phyloP scores from a whole-genome alignment of 2,113 vertebrate species.

The Peromyscus polionotus region DNA sequence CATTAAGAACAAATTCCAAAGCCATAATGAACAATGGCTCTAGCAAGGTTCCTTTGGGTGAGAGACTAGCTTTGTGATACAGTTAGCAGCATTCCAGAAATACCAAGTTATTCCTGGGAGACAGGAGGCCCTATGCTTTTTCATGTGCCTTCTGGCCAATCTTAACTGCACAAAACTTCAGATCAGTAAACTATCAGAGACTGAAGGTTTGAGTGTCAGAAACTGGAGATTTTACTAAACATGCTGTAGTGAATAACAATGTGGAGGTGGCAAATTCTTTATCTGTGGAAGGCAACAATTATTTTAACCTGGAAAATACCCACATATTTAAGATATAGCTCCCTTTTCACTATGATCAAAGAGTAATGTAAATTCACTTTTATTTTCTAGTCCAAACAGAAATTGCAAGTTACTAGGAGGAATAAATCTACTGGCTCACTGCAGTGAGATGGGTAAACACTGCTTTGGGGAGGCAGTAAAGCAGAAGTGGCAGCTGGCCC shows the following conservation, averaged over 20 bases:
- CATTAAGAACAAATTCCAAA: constrained; percentile 21
- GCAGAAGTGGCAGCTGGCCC: background rate
- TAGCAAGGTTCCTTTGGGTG: background rate
- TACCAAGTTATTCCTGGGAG: background rate
- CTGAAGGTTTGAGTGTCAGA: background rate
- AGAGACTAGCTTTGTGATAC: background rate
- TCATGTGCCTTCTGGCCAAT: background rate
- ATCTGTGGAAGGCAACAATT: background rate
- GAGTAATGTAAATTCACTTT: background rate
- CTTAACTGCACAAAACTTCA: background rate
- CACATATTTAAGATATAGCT: background rate
- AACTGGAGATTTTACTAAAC: background rate
- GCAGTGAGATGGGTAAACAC: too few relatives aligned
- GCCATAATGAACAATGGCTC: background rate
- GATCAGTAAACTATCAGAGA: background rate
- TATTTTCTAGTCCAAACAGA: background rate
- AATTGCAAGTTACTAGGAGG: background rate
- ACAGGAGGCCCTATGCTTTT: background rate
- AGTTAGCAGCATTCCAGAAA: background rate
- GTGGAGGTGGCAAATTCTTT: background rate
- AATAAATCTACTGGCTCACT: background rate
- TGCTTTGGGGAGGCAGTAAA: background rate
- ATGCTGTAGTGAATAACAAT: too few relatives aligned
- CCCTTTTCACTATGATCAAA: background rate
- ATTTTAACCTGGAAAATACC: background rate